Evolutionary conservation across 2,797 vertebrate genomes (phyloP).

Genomic region (Lutjanus campechanus): DNA sequence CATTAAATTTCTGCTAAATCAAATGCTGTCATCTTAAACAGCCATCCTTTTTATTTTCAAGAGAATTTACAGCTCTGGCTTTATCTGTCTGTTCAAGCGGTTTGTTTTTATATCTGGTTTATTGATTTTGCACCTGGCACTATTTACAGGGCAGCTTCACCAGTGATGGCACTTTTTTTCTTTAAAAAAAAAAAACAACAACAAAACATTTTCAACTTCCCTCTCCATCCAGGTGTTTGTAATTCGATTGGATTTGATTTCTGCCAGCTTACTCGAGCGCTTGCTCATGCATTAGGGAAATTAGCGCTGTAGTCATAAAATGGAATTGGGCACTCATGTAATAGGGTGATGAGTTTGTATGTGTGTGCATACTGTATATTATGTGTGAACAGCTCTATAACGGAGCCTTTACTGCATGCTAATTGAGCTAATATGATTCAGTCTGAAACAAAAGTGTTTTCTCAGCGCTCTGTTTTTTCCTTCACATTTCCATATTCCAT

Average conservation of each 20-base stretch:
- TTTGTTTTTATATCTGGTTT: slow-evolving; percentile 54
- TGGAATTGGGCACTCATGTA: slow-evolving; percentile 40
- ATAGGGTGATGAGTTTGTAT: slow-evolving; percentile 33
- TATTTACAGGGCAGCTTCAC: slow-evolving; percentile 45
- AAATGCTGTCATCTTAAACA: slow-evolving; percentile 40
- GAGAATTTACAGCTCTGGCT: slow-evolving; percentile 36
- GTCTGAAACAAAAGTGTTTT: slow-evolving; percentile 42
- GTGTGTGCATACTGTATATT: slow-evolving; percentile 10
- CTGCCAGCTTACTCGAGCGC: slow-evolving; percentile 24
- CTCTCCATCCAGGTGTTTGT: slow-evolving; percentile 50
- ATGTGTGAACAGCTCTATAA: slow-evolving; percentile 26
- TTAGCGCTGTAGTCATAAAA: slow-evolving; percentile 52
- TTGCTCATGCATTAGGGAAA: slow-evolving; percentile 60
- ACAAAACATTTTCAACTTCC: slow-evolving; percentile 14
- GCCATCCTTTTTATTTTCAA: slow-evolving; percentile 44
- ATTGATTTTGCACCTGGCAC: slow-evolving; percentile 56
- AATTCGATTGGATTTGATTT: slow-evolving; percentile 54
- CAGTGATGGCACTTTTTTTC: slow-evolving; percentile 9
- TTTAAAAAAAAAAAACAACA: too few relatives aligned
- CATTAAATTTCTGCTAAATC: slow-evolving; percentile 68
- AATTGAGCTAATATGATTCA: slow-evolving; percentile 43
- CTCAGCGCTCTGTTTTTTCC: slow-evolving; percentile 13
- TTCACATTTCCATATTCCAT: slow-evolving; percentile 23
- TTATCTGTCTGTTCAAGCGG: slow-evolving; percentile 30
- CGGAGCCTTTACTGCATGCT: slow-evolving; percentile 16